phyloP scores from a whole-genome alignment of 2,888 invertebrate genomes.

The Pollenia amentaria region DNA sequence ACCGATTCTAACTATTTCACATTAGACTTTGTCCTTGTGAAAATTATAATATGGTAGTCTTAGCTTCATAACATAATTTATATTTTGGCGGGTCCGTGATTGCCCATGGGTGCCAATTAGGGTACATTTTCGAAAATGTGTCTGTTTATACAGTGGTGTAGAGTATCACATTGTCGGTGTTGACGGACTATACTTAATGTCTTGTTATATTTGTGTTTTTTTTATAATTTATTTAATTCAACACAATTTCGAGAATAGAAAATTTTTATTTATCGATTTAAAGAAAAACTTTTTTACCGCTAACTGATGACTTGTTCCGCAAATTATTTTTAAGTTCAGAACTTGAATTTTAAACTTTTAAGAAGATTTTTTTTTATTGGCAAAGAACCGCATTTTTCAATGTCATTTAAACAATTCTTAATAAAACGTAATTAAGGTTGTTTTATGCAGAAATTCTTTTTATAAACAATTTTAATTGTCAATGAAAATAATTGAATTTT shows the following conservation, averaged over 20 bases:
- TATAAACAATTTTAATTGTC: slow-evolving; percentile 1
- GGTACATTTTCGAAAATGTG: too few species aligned
- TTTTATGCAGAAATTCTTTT: background rate
- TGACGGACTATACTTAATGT: too few species aligned
- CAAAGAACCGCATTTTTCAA: background rate
- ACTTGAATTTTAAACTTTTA: background rate
- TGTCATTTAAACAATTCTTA: slow-evolving; percentile 8
- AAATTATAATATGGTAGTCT: too few species aligned
- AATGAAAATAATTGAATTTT: slow-evolving; percentile 23
- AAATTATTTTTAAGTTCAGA: background rate
- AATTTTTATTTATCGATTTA: background rate
- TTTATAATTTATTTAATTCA: slow-evolving; percentile 15
- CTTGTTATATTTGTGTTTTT: background rate
- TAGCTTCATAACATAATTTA: too few species aligned
- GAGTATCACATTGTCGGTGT: too few species aligned
- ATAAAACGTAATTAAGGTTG: slow-evolving; percentile 30
- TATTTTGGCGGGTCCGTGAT: too few species aligned
- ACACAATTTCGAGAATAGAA: background rate
- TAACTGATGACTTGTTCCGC: slow-evolving; percentile 2
- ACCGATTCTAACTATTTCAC: too few species aligned
- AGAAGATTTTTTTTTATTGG: background rate
- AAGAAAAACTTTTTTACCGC: background rate
- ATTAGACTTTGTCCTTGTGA: too few species aligned
- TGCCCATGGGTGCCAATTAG: too few species aligned
- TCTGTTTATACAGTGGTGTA: too few species aligned